phyloP scores from a whole-genome alignment of 2,113 vertebrate species.

The Chloroceryle aenea region DNA sequence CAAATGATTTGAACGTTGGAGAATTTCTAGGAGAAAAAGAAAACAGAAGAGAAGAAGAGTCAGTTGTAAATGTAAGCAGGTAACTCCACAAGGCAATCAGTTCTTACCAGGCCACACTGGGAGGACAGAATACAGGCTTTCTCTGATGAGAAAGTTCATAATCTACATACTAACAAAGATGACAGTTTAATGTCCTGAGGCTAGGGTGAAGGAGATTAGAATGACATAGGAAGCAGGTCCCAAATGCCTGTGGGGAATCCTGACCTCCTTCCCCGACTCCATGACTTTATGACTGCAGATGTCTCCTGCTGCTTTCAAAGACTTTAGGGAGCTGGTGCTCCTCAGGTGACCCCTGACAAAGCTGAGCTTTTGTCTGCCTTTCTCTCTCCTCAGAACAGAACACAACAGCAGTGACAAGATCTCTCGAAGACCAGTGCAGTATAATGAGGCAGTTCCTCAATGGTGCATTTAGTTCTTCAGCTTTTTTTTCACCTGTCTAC shows the following conservation, averaged over 20 bases:
- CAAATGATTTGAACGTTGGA: constrained; percentile 95
- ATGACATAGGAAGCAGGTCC: background rate
- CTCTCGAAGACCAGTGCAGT: background rate
- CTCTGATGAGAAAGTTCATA: background rate
- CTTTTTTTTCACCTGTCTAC: background rate
- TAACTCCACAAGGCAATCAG: background rate
- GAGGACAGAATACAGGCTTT: background rate
- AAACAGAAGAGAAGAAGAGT: constrained; percentile 20
- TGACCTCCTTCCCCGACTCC: rapidly evolving
- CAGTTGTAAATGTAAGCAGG: background rate
- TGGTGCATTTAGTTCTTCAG: background rate
- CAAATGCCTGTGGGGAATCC: background rate
- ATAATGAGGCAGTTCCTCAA: background rate
- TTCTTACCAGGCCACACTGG: background rate
- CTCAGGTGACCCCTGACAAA: background rate
- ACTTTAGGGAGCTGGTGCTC: background rate
- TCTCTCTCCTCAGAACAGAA: background rate
- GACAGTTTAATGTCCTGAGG: background rate
- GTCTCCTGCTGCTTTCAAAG: background rate
- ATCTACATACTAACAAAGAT: background rate
- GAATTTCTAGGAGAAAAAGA: constrained; percentile 87
- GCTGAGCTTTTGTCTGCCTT: background rate
- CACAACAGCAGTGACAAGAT: background rate
- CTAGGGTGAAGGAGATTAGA: background rate
- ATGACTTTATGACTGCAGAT: background rate